Conservation (phyloP, 2,113 vertebrate genomes). For the Dolichallabes microphthalmus region DNA sequence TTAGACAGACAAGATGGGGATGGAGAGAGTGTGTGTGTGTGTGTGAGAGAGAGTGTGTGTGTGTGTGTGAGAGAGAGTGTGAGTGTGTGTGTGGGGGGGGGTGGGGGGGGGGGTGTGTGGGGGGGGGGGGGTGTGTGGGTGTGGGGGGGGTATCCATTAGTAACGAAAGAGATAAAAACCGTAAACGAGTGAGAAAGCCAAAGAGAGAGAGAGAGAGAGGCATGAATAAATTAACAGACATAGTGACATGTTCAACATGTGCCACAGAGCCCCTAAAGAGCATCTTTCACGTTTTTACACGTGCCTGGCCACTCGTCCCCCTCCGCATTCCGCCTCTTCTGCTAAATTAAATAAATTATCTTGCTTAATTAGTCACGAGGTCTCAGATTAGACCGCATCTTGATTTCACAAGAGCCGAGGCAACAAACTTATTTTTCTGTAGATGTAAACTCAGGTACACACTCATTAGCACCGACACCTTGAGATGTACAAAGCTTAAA, state of each 20-base stretch:
- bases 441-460: neutral
- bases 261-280: slow-evolving; percentile 54
- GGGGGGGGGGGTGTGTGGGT: too few relatives aligned
- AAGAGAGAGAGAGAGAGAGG: slow-evolving; percentile 41
- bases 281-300: slow-evolving; percentile 54
- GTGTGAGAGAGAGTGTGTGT: too few relatives aligned
- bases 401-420: neutral
- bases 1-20: slow-evolving; percentile 70
- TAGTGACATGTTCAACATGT: slow-evolving; percentile 59
- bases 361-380: slow-evolving; percentile 62
- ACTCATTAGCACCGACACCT: slow-evolving; percentile 28
- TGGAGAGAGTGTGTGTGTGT: neutral
- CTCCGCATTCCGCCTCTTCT: neutral
- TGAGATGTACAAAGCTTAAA: neutral
- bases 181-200: slow-evolving; percentile 48
- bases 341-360: slow-evolving; percentile 64
- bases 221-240: slow-evolving; percentile 63
- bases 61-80: too few relatives aligned
- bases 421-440: neutral
- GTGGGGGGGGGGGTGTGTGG: too few relatives aligned
- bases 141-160: slow-evolving; percentile 72
- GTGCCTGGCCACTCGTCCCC: slow-evolving; percentile 43
- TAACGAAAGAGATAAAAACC: slow-evolving; percentile 71
- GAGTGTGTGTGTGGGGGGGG: slow-evolving; percentile 24
- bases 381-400: slow-evolving; percentile 40